Evolutionary conservation across 2,888 invertebrate genomes (phyloP), one percentile per base, ranked within the genome.

Genomic region (Andrena fulva): DNA sequence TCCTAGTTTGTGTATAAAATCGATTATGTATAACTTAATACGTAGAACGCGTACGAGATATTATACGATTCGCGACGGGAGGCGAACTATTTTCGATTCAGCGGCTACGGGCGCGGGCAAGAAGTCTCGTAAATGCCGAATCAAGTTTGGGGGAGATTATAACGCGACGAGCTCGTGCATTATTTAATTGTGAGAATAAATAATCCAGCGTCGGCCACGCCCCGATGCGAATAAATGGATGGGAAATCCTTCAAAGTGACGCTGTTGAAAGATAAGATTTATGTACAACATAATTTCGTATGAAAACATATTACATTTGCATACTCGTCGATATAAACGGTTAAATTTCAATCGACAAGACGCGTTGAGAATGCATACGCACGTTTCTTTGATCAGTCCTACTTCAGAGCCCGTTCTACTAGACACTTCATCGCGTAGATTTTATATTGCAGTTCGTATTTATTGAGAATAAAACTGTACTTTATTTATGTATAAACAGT

Each of bases 1-100:
- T 87, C 89, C 89, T 91, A 92, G 90, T 92, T 92, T 92, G 90
- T 92, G 92, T 93, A 92, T 92, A 92, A 90, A 91, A 85, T 89
- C 89, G 89, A 92, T 88, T 90, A 90, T 91, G 88, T 90, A 90
- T 89, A 89, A 90, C 89, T 79, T 89, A 91, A 92, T 92, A 92
- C 91, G 92, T 87, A 86, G 87, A 64, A 69, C 62, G 73, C 66
- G 54, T 80, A 82, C 56, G 68, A 69, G 66, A 70, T 72, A 80
- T 33, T 73, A 72, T 20, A 59, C 24, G 54, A 77, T 75, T 74
- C 68, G 48, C 72, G 42, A 82, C 48, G 50, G 12, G 54, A 63
- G 42, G 35, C 50, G 54, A 42, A 56, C 75, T 76, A 63, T 75
- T 77, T 67, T 74, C 24, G 42, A 64, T 64, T 31, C 56, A 56